Evolutionary conservation across 2,888 invertebrate species (phyloP), one percentile per base, ranked within the genome.

Genomic region (Hydrotaea cyrtoneurina): DNA sequence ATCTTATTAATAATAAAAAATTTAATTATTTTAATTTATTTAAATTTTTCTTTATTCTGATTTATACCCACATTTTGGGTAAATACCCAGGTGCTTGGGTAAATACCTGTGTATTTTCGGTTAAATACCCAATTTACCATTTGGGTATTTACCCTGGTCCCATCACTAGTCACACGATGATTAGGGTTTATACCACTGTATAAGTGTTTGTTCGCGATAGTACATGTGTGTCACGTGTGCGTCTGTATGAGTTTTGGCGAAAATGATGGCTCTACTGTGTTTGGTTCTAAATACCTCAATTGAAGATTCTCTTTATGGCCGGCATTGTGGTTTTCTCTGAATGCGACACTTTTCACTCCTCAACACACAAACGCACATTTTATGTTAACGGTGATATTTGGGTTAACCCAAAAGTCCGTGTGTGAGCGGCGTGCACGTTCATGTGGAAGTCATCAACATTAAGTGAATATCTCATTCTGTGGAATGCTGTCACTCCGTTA

Each of bases 231-330:
- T 53, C 17, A 46, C n/a, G 2, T 46, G 46, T 46, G n/a, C 15
- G n/a, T n/a, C n/a, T n/a, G 4, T 43, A 2, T 43, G 43, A 4
- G 15, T 43, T 53, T 17, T 53, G 53, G n/a, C 13, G n/a, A 17
- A 17, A 19, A 53, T 53, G 53, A 53, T 53, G 53, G 4, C 31
- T 62, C 62, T n/a, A n/a, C n/a, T n/a, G n/a, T n/a, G 26, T 19
- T 64, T 64, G 39, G 17, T 39, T 64, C 39, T 36, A 64, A 64
- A 64, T 64, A n/a, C 64, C 39, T 64, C 13, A 64, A 64, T 64
- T 64, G 26, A 64, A 64, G 64, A 64, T 36, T 64, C 64, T 64
- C 64, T 64, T 64, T n/a, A n/a, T 64, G 64, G n/a, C 17, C 64
- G 64, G 7, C 1, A 64, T 17, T 5, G 15, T 17, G 64, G 36